Evolutionary conservation across 2,113 vertebrate species (phyloP), one percentile per base, ranked within the genome.

Genomic region (Nycticryphes semicollaris): DNA sequence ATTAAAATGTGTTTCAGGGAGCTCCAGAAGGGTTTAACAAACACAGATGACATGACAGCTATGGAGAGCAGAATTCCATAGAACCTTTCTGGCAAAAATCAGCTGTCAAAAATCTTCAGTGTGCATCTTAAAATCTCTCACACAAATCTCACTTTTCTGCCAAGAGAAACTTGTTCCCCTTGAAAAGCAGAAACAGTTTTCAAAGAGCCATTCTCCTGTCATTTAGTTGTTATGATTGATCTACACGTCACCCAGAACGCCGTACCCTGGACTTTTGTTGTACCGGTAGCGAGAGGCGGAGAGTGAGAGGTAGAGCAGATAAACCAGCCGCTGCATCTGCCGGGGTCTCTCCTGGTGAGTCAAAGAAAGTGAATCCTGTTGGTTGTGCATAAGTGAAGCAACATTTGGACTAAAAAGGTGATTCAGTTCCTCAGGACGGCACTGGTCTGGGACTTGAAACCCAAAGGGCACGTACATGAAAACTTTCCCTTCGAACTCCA

Each of bases 41-140:
- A 28, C 53, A 31, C 43, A 68, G 51, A 56, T 59, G 76, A 92
- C 43, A 45, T 11, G 83, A 87, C 79, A 94, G 63, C 68, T 84
- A 7, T 4, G 60, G 76, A 81, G 12, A 84, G 57, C 66, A 89
- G 86, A 72, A 87, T 64, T 45, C 39, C 50, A 33, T 67, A 30
- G 4, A 77, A 62, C 24, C 64, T 95, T 60, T 48, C 90, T 91
- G 80, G 47, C 68, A 64, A 75, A 87, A 86, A 69, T 70, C 66
- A 78, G 14, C 67, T 92, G 93, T 95, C 90, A 93, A 27, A 93
- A 92, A 64, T 20, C 75, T 56, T 77, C 64, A 86, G 79, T 56
- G 16, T 43, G 10, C 67, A 53, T 60, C 88, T 83, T 5, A 43
- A 81, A 88, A 89, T 72, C 92, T 53, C 91, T 76, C 70, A 50